Conservation (phyloP, 2,113 vertebrate genomes). For the Mionectes macconnelli region DNA sequence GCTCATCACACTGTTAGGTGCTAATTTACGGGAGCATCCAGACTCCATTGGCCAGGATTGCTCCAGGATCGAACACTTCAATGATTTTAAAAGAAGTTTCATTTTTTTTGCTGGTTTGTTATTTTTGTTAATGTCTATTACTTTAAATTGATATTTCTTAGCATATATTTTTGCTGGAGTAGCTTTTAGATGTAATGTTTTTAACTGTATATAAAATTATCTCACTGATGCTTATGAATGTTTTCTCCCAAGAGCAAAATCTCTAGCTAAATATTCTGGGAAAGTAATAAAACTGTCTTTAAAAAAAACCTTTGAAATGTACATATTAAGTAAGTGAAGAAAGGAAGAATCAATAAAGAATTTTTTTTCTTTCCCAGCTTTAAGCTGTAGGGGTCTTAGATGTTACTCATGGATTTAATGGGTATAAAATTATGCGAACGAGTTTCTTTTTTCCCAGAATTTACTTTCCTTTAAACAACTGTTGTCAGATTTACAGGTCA, state of each 20-base stretch:
- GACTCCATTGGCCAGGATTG: neutral
- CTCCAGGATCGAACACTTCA: neutral
- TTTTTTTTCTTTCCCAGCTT: neutral
- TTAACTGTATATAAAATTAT: neutral
- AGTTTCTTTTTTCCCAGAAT: neutral
- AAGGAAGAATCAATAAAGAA: neutral
- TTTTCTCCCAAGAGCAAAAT: constrained; percentile 8
- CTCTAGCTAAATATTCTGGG: neutral
- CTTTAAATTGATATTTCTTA: neutral
- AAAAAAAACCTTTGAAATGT: neutral
- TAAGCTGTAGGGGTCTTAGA: neutral
- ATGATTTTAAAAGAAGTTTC: neutral
- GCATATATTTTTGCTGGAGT: neutral
- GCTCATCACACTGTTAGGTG: neutral
- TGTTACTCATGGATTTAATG: neutral
- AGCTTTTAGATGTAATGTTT: neutral
- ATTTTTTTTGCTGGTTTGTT: neutral
- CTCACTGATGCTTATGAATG: neutral
- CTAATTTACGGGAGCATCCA: neutral
- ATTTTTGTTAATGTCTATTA: neutral
- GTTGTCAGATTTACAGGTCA: neutral
- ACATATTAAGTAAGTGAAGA: neutral
- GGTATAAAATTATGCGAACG: neutral
- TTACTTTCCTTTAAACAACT: neutral
- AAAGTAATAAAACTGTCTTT: neutral